Base-by-base conservation (phyloP, 2,113 vertebrate genomes). In the Ginglymostoma cirratum region DNA sequence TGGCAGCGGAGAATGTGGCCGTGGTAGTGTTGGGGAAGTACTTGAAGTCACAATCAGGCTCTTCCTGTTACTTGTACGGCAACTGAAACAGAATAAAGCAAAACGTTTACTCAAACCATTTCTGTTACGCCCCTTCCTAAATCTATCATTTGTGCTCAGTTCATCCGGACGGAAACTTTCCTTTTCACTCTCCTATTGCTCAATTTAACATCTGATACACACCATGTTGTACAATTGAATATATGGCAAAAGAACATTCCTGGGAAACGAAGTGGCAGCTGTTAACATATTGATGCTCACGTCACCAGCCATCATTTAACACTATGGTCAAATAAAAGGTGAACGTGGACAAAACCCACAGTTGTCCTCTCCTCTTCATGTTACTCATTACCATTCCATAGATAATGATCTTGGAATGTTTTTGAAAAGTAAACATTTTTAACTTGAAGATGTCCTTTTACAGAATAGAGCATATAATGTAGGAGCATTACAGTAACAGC, bases 21-120 rank as follows among this genome's bases (percentile, higher is more conserved):
- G 97, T 0, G 99, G 99, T 45, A 99, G 98, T 55, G 99, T 99
- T n/a, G 99, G 99, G 95, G 99, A 99, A 21, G 99, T 99, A 97
- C 98, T 99, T 96, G 99, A 99, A 23, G 99, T 99, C 97, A 99
- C 98, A 8, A 99, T 99, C 97, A 99, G 98, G 96, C 99, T 99
- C 98, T 99, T 99, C 96, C 99, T 98, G 98, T 99, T 99, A 98
- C 98, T 99, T 2, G 98, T 99, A 96, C 99, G 98, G 97, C 99
- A 99, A 97, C 99, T 99, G 98, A 95, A 97, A 97, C 38, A 94
- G 23, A 94, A 78, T 21, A 80, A 78, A 76, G 72, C 17, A 95
- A 48, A 52, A 10, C 0, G 4, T 95, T 70, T 17, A 52, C 72
- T 52, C 27, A 95, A 66, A 21, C 8, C 23, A 30, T 19, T 72